Conservation (phyloP, 1,140 invertebrate genomes). For the Lerema accius region DNA sequence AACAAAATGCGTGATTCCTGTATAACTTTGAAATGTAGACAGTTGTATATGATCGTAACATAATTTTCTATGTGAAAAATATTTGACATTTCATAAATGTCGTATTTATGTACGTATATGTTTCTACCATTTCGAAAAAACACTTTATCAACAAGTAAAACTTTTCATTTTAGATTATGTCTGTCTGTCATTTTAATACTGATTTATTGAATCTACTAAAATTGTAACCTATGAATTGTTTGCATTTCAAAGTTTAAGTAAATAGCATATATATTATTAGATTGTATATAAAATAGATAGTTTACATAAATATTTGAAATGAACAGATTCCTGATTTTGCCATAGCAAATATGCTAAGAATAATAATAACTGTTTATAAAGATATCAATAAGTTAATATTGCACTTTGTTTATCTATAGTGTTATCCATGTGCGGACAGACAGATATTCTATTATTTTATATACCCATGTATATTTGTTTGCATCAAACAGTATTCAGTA, state of each 20-base stretch:
- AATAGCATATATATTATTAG: neutral
- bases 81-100: no score
- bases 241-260: neutral
- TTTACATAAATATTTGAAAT: constrained; percentile 3
- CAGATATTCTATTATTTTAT: no score
- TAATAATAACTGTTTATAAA: neutral
- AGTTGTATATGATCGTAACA: neutral
- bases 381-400: neutral
- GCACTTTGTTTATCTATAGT: neutral
- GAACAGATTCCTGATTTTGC: constrained; percentile 1
- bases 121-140: no score
- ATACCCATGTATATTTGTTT: no score
- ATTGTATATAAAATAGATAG: constrained; percentile 1
- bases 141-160: no score
- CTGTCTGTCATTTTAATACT: no score
- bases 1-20: neutral
- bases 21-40: neutral
- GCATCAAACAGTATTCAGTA: no score
- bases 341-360: neutral
- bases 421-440: neutral
- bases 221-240: neutral
- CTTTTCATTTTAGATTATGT: no score
- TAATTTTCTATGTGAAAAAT: no score
- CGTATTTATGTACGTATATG: no score
- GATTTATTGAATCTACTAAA: no score